Evolutionary conservation across 2,888 invertebrate genomes (phyloP).

Genomic region (Tenthredo livida): DNA sequence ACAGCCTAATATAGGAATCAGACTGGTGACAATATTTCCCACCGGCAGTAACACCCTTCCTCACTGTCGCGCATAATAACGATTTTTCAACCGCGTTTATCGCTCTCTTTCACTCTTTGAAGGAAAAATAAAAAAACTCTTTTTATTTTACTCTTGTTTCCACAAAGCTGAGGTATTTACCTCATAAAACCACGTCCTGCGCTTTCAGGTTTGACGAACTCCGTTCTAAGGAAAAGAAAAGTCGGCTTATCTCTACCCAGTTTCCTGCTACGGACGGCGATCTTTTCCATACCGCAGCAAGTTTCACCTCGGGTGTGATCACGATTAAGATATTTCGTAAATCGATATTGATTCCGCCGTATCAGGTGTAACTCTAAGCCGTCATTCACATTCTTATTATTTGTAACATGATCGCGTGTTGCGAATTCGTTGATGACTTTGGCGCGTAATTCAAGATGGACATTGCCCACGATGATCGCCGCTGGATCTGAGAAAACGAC

Average conservation of each 20-base stretch:
- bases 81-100: constrained; percentile 14
- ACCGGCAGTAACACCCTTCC: constrained; percentile 66
- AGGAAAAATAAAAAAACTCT: neutral
- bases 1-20: constrained; percentile 74
- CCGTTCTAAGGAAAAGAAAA: neutral
- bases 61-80: constrained; percentile 6
- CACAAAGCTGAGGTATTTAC: constrained; percentile 68
- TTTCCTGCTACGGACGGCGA: neutral
- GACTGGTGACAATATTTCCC: constrained; percentile 69
- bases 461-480: neutral
- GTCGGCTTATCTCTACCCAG: neutral
- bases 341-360: constrained; percentile 22
- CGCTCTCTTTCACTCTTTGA: constrained; percentile 33
- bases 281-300: neutral
- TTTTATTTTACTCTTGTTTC: constrained; percentile 57
- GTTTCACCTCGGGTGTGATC: neutral
- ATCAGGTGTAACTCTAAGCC: neutral
- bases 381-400: neutral
- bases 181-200: constrained; percentile 57
- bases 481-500: neutral
- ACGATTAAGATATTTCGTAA: constrained; percentile 8
- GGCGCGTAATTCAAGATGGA: constrained; percentile 11
- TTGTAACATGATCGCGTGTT: neutral
- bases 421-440: neutral
- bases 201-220: neutral